phyloP scores from a whole-genome alignment of 2,113 vertebrate genomes.

The Python bivittatus region DNA sequence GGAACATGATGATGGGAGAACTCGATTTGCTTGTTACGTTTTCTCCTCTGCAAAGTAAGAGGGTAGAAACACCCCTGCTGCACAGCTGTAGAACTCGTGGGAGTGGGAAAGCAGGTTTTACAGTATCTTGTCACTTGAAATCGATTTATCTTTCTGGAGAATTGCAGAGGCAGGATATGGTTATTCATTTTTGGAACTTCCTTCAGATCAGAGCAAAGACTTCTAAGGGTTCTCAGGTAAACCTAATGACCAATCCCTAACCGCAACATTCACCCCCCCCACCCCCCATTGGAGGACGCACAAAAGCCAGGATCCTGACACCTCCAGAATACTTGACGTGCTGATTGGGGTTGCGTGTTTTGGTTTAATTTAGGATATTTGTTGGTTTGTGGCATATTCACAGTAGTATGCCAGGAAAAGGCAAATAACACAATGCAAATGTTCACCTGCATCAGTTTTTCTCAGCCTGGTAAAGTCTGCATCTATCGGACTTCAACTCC shows the following conservation, averaged over 20 bases:
- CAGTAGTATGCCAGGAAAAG: neutral
- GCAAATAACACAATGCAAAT: neutral
- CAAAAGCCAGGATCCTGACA: neutral
- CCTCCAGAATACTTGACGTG: neutral
- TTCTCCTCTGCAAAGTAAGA: neutral
- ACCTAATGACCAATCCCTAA: neutral
- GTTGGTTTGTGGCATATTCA: neutral
- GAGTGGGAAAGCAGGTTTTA: constrained; percentile 10
- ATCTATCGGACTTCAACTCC: neutral
- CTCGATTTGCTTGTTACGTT: constrained; percentile 9
- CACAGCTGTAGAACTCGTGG: neutral
- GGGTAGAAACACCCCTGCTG: neutral
- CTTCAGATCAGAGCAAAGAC: neutral
- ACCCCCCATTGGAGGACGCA: neutral
- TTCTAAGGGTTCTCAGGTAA: neutral
- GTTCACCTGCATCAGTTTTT: neutral
- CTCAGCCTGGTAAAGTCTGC: neutral
- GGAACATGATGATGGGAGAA: neutral
- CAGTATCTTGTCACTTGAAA: neutral
- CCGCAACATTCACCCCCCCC: neutral
- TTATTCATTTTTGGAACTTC: neutral
- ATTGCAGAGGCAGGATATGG: neutral
- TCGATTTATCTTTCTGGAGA: neutral
- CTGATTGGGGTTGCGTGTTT: neutral
- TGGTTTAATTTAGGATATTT: neutral